Evolutionary conservation across 1,140 invertebrate genomes (phyloP).

Genomic region (Aphaenogaster rudis): DNA sequence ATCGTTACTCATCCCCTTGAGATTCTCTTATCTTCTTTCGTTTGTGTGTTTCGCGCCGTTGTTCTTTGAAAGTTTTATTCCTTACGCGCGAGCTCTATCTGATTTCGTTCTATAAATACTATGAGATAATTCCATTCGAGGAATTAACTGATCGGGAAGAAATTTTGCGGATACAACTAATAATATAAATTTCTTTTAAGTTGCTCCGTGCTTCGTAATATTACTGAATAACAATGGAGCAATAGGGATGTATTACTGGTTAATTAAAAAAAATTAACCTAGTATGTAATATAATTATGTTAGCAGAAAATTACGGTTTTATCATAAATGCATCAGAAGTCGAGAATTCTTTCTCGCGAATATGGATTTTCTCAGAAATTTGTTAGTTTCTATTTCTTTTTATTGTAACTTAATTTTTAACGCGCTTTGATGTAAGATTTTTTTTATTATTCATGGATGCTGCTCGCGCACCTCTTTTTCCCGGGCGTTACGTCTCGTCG

Average conservation of each 20-base stretch:
- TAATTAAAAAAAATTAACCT: neutral
- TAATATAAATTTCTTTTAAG: neutral
- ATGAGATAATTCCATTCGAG: conserved; percentile 33
- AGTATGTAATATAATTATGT: conserved; percentile 1
- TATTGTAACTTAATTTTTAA: neutral
- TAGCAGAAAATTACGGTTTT: neutral
- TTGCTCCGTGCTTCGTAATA: neutral
- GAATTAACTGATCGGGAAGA: conserved; percentile 25
- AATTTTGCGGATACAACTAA: neutral
- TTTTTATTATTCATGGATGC: neutral
- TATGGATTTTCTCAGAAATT: neutral
- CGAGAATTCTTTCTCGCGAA: neutral
- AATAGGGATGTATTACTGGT: neutral
- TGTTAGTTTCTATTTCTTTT: neutral
- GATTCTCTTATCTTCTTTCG: neutral
- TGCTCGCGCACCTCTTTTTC: neutral
- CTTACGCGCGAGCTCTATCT: conserved; percentile 36
- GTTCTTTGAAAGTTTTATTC: conserved; percentile 68
- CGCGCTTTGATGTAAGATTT: neutral
- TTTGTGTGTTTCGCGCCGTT: conserved; percentile 26
- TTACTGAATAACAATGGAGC: neutral
- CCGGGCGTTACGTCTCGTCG: neutral
- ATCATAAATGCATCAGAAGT: neutral
- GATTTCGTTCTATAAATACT: conserved; percentile 57
- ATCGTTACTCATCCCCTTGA: conserved; percentile 62